These are phyloP conservation scores for Rhagium mordax DNA, from an alignment of 2,888 invertebrate genomes.

Conservation along the genomic window DNA sequence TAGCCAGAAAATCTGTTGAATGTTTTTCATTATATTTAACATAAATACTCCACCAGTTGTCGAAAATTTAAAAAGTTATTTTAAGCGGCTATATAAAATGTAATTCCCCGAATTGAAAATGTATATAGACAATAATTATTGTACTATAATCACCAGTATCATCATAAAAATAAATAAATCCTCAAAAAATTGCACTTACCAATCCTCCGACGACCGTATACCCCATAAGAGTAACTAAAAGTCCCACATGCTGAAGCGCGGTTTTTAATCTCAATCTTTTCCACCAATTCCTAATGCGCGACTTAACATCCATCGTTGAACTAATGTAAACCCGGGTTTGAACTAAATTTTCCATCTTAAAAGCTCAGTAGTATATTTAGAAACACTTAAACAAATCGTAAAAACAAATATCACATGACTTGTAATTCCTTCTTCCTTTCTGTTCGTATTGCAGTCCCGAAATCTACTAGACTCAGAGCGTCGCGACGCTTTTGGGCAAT, in stretches of 20 bases:
- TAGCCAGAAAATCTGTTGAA: too few relatives aligned
- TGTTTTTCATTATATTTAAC: too few relatives aligned
- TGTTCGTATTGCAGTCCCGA: not conserved
- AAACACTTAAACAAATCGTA: slow-evolving; percentile 39
- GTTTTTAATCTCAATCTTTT: slow-evolving; percentile 77
- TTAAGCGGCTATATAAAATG: too few relatives aligned
- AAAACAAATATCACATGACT: slow-evolving; percentile 32
- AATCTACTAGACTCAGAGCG: slow-evolving; percentile 9
- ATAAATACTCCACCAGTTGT: too few relatives aligned
- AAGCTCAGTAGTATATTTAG: slow-evolving; percentile 36
- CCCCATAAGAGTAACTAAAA: slow-evolving; percentile 82
- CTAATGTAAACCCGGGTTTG: slow-evolving; percentile 60
- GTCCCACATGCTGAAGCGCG: slow-evolving; percentile 81
- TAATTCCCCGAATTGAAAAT: not conserved
- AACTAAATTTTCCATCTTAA: slow-evolving; percentile 47
- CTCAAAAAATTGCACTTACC: slow-evolving; percentile 73
- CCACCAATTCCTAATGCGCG: slow-evolving; percentile 69
- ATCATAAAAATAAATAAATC: not conserved
- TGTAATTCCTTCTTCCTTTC: slow-evolving; percentile 20
- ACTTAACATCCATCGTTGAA: slow-evolving; percentile 63
- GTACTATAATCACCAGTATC: not conserved
- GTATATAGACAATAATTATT: not conserved
- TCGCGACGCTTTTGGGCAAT: slow-evolving; percentile 10
- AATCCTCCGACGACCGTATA: slow-evolving; percentile 86
- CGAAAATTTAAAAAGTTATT: too few relatives aligned